These are phyloP conservation scores for Mungos mungo DNA, from an alignment of 2,113 vertebrate genomes.

Conservation along the genomic window DNA sequence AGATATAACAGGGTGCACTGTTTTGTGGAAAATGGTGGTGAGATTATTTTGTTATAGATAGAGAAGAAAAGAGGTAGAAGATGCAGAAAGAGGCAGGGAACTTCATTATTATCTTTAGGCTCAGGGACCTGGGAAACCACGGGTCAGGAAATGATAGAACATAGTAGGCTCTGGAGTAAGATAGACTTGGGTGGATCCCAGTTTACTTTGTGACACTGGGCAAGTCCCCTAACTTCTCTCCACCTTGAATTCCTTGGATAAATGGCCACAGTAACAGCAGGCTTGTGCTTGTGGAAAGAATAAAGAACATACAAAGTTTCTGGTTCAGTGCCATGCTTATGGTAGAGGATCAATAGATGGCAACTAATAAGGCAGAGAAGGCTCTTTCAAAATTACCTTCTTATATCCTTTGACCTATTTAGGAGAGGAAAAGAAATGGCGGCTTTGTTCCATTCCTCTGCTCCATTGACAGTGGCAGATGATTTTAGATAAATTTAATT, in stretches of 20 bases:
- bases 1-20: not conserved
- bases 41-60: not conserved
- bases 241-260: not conserved
- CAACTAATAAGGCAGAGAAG: not conserved
- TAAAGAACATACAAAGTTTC: not conserved
- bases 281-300: not conserved
- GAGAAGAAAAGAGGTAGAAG: not conserved
- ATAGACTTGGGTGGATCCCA: not conserved
- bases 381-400: not conserved
- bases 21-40: not conserved
- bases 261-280: not conserved
- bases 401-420: slow-evolving; percentile 14
- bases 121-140: not conserved
- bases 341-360: not conserved
- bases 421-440: not conserved
- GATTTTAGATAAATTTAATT: slow-evolving; percentile 22
- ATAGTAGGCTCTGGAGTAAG: not conserved
- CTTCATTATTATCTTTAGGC: not conserved
- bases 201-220: not conserved
- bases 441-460: not conserved
- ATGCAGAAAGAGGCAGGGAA: not conserved
- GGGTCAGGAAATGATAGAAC: not conserved
- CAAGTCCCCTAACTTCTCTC: not conserved
- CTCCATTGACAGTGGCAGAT: not conserved
- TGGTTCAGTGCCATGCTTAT: not conserved